Base-by-base conservation (phyloP, 1,140 invertebrate species). In the Drosophila oshimai region DNA sequence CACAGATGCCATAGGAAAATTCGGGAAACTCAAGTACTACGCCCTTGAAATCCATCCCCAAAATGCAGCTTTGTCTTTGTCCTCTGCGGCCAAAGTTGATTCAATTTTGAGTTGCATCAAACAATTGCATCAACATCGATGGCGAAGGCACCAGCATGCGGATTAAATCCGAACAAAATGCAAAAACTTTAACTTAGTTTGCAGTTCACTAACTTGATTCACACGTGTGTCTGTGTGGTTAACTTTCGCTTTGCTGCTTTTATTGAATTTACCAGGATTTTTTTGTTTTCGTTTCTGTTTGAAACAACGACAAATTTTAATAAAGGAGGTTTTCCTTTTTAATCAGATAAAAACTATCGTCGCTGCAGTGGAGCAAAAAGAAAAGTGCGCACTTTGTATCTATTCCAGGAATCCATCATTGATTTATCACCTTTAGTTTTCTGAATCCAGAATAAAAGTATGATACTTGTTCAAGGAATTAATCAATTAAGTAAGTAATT, bases 131-230 rank as follows among this genome's bases (percentile, higher is more conserved):
- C 18, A 22, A 6, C 47, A 41, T 41, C 15, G 4, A n/a, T n/a
- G 24, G 6, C 4, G 12, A 6, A 39, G 34, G 47, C 20, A 10
- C n/a, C n/a, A 22, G 20, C 22, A 24, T 36, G 24, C 15, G 49
- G 22, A 15, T 20, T 6, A 10, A 24, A 28, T 13, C 24, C 12
- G 20, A 34, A 36, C 22, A 12, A 39, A 55, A 28, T 44, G 26
- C 9, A 28, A 34, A 34, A 47, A 28, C 29, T 44, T 45, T 60
- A 58, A 45, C 53, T 62, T n/a, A 12, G 37, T 36, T 58, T 29
- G 7, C 6, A 58, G 12, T 44, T 28, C 6, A 2, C 28, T 29
- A 45, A 62, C 53, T 36, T 6, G 22, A 58, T 60, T 62, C 6
- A 22, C 39, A 58, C 60, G 28, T 28, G 6, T 9, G n/a, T 31